Base-by-base conservation (phyloP, 2,888 invertebrate genomes). In the Thera obeliscata region DNA sequence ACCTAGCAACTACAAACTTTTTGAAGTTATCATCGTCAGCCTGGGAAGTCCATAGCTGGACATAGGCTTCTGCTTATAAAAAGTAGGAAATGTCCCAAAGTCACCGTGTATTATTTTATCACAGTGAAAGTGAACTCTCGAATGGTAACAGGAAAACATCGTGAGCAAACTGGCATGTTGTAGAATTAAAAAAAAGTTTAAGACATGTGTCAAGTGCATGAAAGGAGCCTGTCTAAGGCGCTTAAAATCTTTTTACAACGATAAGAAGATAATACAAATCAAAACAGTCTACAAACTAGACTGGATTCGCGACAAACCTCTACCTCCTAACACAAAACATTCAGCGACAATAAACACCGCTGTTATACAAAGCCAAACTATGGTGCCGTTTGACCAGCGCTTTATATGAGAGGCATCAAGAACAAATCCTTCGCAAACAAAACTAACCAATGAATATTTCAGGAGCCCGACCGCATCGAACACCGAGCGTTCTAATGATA, bases 391-490 rank as follows among this genome's bases (percentile, higher is more conserved):
- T 43, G 49, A n/a, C 8, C 54, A 11, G 9, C 41, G 33, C 49
- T 36, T 50, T 38, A 54, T 54, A 54, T 54, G 35, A 61, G 61
- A 61, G 75, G 78, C 78, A 84, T 81, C 82, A 82, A 81, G 81
- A 83, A 84, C 82, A 79, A 81, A 83, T 79, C 69, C 73, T 64
- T 70, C 61, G 78, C 76, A 78, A 83, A 81, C 83, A 83, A 81
- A 81, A 81, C 78, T 76, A 78, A 78, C 80, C 79, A 80, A 81
- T 90, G 89, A 90, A 91, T 90, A 89, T 89, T 90, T 88, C 81
- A 90, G 82, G 76, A 77, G 74, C 72, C 69, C 78, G 74, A 82
- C 86, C 83, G 79, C 85, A 84, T 84, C 83, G 84, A 81, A 80
- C 78, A 78, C 74, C 73, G n/a, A 49, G 73, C 75, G 79, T 80